phyloP scores from a whole-genome alignment of 1,140 invertebrate genomes.

The Hylaeus anthracinus region DNA sequence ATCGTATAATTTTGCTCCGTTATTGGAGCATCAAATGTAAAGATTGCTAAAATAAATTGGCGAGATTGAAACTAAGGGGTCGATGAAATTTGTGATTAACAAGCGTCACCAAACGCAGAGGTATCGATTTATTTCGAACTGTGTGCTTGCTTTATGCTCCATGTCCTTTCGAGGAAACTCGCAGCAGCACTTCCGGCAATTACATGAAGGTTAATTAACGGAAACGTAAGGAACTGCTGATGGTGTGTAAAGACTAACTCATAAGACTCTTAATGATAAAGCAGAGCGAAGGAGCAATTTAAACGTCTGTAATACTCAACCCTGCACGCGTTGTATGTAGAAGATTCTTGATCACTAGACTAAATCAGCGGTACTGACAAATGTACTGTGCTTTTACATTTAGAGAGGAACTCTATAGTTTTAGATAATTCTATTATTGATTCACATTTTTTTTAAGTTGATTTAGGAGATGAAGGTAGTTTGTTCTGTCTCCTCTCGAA shows the following conservation, averaged over 20 bases:
- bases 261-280: slow-evolving; percentile 18
- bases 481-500: not conserved
- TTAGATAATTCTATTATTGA: not conserved
- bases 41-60: not conserved
- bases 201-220: slow-evolving; percentile 12
- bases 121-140: not conserved
- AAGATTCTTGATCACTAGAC: slow-evolving; percentile 16
- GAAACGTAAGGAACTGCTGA: slow-evolving; percentile 21
- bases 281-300: slow-evolving; percentile 19
- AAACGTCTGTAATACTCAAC: slow-evolving; percentile 22
- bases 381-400: not conserved
- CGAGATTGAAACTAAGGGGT: slow-evolving; percentile 31
- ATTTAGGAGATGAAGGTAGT: not conserved
- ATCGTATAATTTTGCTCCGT: too few species aligned
- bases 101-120: not conserved
- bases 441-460: not conserved
- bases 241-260: slow-evolving; percentile 37
- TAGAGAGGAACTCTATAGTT: not conserved
- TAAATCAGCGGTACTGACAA: not conserved
- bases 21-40: too few species aligned
- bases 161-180: not conserved
- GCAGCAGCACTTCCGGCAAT: not conserved
- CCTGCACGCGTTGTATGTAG: slow-evolving; percentile 21
- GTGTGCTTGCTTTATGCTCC: not conserved
- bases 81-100: not conserved